A percentile compares a stretch with the other conserved stretches of the same genome.
Evolutionary conservation across 2,888 invertebrate genomes (phyloP).

Genomic region (Emmelina monodactyla): DNA sequence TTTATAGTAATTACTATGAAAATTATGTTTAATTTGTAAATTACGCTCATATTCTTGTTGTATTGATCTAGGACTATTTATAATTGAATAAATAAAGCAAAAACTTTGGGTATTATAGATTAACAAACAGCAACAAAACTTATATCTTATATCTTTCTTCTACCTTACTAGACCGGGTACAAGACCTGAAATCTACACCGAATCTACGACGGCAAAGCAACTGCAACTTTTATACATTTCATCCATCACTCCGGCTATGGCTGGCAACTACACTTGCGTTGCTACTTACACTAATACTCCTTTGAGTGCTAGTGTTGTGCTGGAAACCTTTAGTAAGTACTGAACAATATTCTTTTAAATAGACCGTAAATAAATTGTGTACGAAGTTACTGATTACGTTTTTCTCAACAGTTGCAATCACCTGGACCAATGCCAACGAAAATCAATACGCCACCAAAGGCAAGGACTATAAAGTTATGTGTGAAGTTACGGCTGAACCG

Average conservation of each 20-base stretch:
- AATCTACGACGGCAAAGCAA: conserved; percentile 68
- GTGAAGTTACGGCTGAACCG: conserved; percentile 86
- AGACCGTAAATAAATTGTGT: no score
- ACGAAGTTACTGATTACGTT: conserved; percentile 2
- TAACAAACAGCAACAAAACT: no score
- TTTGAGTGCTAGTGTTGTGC: conserved; percentile 70
- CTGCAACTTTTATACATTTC: conserved; percentile 78
- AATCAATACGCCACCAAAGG: conserved; percentile 83
- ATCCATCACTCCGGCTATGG: conserved; percentile 76
- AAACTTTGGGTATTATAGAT: no score
- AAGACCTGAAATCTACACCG: conserved; percentile 72
- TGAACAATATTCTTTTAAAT: no score
- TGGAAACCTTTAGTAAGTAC: conserved; percentile 70
- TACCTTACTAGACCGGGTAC: conserved; percentile 54
- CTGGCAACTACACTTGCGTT: conserved; percentile 82
- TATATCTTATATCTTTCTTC: no score
- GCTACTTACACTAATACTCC: conserved; percentile 80
- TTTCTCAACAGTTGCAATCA: conserved; percentile 76
- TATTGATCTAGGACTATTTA: no score
- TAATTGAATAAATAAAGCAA: no score
- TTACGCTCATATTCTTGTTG: no score
- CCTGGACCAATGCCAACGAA: conserved; percentile 84
- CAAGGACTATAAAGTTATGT: conserved; percentile 78
- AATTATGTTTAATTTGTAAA: no score
- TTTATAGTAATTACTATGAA: no score